A percentile compares a stretch with the other conserved stretches of the same genome.
These are phyloP conservation scores for Melanotaenia maccullochi DNA, from an alignment of 2,797 vertebrate genomes.

Conservation along the genomic window DNA sequence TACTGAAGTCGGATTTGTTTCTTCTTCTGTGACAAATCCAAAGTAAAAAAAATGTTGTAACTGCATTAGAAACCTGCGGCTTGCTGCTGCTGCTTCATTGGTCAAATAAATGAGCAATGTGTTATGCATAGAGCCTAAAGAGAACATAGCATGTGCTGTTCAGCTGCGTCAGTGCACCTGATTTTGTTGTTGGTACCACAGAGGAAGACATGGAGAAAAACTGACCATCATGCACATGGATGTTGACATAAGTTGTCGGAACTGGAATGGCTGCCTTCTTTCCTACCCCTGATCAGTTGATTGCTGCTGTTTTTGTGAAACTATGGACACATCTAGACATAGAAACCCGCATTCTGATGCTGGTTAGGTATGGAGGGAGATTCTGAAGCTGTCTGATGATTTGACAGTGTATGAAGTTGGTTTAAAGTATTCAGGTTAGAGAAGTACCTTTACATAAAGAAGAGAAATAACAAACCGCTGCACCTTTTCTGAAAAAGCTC, in stretches of 20 bases:
- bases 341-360: not conserved
- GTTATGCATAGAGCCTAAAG: not conserved
- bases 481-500: constrained; percentile 10
- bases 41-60: not conserved
- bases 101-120: not conserved
- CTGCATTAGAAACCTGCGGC: not conserved
- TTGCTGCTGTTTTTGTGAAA: not conserved
- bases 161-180: not conserved
- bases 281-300: not conserved
- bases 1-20: constrained; percentile 3
- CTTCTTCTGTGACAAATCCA: not conserved
- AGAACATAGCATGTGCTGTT: not conserved
- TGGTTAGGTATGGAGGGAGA: not conserved
- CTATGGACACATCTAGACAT: not conserved
- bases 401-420: not conserved
- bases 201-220: not conserved
- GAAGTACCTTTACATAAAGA: not conserved
- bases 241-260: not conserved
- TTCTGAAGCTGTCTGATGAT: not conserved
- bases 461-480: not conserved
- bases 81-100: not conserved
- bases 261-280: not conserved
- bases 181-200: not conserved
- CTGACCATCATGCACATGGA: not conserved
- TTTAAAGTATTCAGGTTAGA: not conserved